Conservation (phyloP, 2,113 vertebrate species). For the Cebus imitator region DNA sequence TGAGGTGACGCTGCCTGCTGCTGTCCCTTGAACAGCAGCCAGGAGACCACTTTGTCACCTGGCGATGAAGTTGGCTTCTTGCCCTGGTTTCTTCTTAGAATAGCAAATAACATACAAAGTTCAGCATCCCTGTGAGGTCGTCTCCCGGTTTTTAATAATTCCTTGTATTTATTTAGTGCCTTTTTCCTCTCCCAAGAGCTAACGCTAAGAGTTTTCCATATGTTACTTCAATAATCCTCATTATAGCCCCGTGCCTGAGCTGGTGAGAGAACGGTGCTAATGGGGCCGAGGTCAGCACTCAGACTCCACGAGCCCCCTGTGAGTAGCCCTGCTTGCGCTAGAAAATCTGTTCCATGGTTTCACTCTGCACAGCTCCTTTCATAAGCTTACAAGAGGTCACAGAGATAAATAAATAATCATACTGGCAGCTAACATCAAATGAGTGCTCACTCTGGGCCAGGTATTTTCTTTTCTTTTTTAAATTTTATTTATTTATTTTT, state of each 20-base stretch:
- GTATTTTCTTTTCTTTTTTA: not conserved
- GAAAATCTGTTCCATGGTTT: not conserved
- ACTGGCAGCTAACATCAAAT: not conserved
- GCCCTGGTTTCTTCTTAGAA: slow-evolving; percentile 58
- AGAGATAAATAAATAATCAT: not conserved
- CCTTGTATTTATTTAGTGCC: slow-evolving; percentile 66
- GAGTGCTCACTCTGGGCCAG: not conserved
- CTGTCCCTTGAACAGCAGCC: slow-evolving; percentile 25
- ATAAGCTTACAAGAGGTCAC: not conserved
- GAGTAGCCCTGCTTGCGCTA: not conserved
- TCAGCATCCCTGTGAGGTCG: slow-evolving; percentile 55
- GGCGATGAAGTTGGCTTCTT: slow-evolving; percentile 49
- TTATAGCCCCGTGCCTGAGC: slow-evolving; percentile 1
- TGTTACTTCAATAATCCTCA: slow-evolving; percentile 63
- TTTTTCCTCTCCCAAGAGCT: slow-evolving; percentile 63
- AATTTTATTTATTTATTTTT: no score
- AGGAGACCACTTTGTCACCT: slow-evolving; percentile 65
- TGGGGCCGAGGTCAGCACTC: slow-evolving; percentile 52
- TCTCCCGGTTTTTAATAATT: slow-evolving; percentile 70
- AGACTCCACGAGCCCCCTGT: not conserved
- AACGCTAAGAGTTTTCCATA: slow-evolving; percentile 58
- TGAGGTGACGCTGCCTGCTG: not conserved
- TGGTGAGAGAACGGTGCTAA: slow-evolving; percentile 37
- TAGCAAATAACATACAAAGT: slow-evolving; percentile 41
- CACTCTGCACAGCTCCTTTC: not conserved